phyloP scores from a whole-genome alignment of 2,888 invertebrate species.

The Ornithoptera priamus region DNA sequence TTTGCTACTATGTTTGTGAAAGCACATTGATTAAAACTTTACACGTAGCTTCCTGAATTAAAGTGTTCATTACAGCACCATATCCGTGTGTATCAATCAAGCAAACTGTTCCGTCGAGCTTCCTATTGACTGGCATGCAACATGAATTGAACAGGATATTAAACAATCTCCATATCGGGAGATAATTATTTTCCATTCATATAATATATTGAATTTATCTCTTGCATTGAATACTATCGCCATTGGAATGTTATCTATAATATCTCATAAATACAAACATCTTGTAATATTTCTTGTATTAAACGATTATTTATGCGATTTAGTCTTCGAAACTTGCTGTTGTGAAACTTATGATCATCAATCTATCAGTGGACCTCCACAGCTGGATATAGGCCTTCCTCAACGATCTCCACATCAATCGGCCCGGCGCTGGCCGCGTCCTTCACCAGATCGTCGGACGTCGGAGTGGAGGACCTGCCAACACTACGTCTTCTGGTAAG shows the following conservation, averaged over 20 bases:
- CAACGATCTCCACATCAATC: too few relatives aligned
- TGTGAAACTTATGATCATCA: too few relatives aligned
- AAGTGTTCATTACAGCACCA: conserved; percentile 15
- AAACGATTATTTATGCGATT: background rate
- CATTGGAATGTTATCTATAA: background rate
- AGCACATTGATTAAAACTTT: background rate
- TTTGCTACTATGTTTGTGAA: background rate
- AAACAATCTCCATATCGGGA: conserved; percentile 54
- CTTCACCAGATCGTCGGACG: too few relatives aligned
- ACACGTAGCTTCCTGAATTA: background rate
- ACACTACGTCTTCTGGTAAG: too few relatives aligned
- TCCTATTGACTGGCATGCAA: conserved; percentile 27
- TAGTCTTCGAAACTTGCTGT: background rate
- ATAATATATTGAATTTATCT: conserved; percentile 19
- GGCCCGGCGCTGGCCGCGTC: too few relatives aligned
- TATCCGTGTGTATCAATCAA: conserved; percentile 21
- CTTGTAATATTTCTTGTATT: too few relatives aligned
- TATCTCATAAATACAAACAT: too few relatives aligned
- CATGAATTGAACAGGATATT: conserved; percentile 48
- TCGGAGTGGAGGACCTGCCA: too few relatives aligned
- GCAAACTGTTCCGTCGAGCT: conserved; percentile 21
- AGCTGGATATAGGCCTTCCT: too few relatives aligned
- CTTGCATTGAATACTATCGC: conserved; percentile 2
- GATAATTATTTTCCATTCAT: conserved; percentile 40
- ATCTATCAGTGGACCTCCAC: too few relatives aligned